Base-by-base conservation (phyloP, 2,797 vertebrate genomes). In the Alosa sapidissima region DNA sequence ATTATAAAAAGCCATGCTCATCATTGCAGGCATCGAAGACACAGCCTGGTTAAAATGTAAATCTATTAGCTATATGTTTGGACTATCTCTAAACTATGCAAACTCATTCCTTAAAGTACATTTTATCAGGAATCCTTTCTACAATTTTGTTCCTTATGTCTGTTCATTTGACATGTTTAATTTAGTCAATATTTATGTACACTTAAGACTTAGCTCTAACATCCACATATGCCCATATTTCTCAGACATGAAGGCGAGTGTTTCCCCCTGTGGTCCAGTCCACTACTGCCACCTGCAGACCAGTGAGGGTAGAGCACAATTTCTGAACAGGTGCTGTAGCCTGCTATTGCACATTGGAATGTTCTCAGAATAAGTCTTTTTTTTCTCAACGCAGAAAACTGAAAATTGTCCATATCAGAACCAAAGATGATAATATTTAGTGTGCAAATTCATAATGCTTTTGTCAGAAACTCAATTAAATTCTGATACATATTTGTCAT, bases 231-330 rank as follows among this genome's bases (percentile, higher is more conserved):
- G 11, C 2, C 68, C 14, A 21, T 78, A 16, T 78, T 78, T 19
- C 13, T 41, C 68, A 41, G 11, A 19, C 41, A 62, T 58, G 6
- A 58, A 62, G 58, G 6, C n/a, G 5, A 24, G 58, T 2, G 49
- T 41, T 81, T 48, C 55, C 21, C 41, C 10, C 36, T 78, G 21
- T 84, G 84, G n/a, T 85, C 58, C 54, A 82, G 89, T 91, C 81
- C 88, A 85, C 86, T 82, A 91, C 89, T 86, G 86, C 87, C 91
- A 88, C 87, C 90, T 90, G 81, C 84, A 82, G 89, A 86, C 55
- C 72, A 51, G 28, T 75, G 41, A 33, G 33, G 24, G 78, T 68
- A 84, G 24, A 7, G 81, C 72, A 81, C 49, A 7, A 58, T 47
- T 1, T 52, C 19, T 14, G 24, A 84, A 28, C 75, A 62, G 78